Percentiles rank a stretch among this genome's conserved stretches.
Evolutionary conservation across 2,888 invertebrate species (phyloP).

Genomic region (Drosophila dives): DNA sequence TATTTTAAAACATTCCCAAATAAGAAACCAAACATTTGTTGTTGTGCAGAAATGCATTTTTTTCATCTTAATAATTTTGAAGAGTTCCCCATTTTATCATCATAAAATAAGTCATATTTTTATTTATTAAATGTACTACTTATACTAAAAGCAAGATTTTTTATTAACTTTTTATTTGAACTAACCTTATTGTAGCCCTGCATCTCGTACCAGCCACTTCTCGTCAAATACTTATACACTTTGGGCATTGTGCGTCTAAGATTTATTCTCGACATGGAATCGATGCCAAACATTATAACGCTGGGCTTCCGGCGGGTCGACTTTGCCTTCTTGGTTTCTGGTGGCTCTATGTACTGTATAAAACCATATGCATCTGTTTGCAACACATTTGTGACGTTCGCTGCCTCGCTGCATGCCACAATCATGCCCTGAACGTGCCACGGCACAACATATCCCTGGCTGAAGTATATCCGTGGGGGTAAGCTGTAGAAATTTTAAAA

Average conservation of each 20-base stretch:
- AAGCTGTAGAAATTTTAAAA: conserved; percentile 22
- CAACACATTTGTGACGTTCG: conserved; percentile 52
- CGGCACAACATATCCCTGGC: conserved; percentile 57
- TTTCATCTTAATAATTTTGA: neutral
- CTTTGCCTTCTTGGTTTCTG: neutral
- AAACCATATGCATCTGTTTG: conserved; percentile 57
- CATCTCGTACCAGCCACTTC: conserved; percentile 88
- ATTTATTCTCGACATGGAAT: conserved; percentile 92
- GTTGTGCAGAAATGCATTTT: neutral
- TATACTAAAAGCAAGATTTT: neutral
- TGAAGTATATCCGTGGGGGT: conserved; percentile 51
- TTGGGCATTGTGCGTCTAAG: conserved; percentile 90
- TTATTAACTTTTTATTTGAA: neutral
- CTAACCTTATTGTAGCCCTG: conserved; percentile 89
- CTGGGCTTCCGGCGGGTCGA: conserved; percentile 57
- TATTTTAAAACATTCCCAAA: neutral
- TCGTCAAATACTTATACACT: conserved; percentile 88
- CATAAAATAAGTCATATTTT: neutral
- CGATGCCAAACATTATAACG: conserved; percentile 91
- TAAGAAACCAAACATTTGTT: neutral
- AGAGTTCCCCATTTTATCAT: neutral
- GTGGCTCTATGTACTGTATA: conserved; percentile 38
- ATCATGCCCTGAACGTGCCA: conserved; percentile 62
- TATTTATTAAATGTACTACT: neutral
- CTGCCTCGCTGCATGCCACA: conserved; percentile 47